Percentiles rank a stretch among this genome's conserved stretches.
These are phyloP conservation scores for Drosophila equinoxialis DNA, from an alignment of 1,140 invertebrate genomes.

Conservation along the genomic window DNA sequence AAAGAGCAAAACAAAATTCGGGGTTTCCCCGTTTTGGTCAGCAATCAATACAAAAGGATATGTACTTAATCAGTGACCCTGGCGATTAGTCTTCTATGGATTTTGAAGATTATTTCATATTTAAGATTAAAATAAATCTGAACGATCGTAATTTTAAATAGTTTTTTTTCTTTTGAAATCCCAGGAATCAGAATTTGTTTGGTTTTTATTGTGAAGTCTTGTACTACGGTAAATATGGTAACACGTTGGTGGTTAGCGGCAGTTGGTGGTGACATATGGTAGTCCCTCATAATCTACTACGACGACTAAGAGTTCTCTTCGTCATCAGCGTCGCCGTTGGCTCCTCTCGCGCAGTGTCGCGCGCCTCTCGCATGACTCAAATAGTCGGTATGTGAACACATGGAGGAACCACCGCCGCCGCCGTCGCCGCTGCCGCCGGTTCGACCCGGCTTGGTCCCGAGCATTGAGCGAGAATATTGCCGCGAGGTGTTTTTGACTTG, in stretches of 20 bases:
- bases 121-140: too few relatives aligned
- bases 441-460: conserved; percentile 11
- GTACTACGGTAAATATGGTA: conserved; percentile 30
- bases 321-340: background rate
- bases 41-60: too few relatives aligned
- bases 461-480: conserved; percentile 17
- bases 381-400: conserved; percentile 39
- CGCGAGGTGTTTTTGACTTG: conserved; percentile 29
- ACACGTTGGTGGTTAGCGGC: background rate
- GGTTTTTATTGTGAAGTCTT: background rate
- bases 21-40: too few relatives aligned
- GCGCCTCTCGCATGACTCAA: conserved; percentile 52
- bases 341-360: conserved; percentile 1
- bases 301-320: background rate
- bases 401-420: background rate
- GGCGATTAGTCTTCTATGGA: too few relatives aligned
- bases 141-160: too few relatives aligned
- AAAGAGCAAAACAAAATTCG: too few relatives aligned
- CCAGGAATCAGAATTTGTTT: background rate
- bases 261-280: conserved; percentile 43
- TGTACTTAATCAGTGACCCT: too few relatives aligned
- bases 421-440: too few relatives aligned
- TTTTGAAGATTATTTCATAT: too few relatives aligned
- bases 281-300: conserved; percentile 2
- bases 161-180: background rate